Evolutionary conservation across 2,113 vertebrate genomes (phyloP).

Genomic region (Perca flavescens): DNA sequence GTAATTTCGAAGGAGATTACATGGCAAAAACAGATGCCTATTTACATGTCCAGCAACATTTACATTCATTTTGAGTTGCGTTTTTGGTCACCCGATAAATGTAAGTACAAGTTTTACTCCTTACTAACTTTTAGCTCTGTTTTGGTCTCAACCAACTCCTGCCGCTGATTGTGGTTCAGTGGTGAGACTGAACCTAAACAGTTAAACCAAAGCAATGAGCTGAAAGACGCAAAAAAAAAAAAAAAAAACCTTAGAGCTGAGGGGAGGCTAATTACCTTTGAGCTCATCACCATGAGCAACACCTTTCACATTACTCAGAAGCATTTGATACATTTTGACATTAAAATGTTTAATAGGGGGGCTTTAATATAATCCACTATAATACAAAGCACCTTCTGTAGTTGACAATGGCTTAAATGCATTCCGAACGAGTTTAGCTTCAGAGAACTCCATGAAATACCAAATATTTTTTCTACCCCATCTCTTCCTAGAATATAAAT

Average conservation of each 20-base stretch:
- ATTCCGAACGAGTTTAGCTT: not conserved
- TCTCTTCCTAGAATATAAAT: not conserved
- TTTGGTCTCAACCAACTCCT: not conserved
- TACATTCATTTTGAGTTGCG: too few relatives aligned
- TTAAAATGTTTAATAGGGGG: not conserved
- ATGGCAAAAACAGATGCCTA: too few relatives aligned
- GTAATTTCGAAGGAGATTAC: too few relatives aligned
- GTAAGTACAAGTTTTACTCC: too few relatives aligned
- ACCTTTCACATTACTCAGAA: not conserved
- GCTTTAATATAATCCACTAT: not conserved
- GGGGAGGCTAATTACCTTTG: not conserved
- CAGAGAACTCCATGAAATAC: not conserved
- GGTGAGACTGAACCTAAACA: not conserved
- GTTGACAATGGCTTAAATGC: not conserved
- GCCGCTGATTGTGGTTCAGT: not conserved
- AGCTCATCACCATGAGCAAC: not conserved
- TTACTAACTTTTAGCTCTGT: too few relatives aligned
- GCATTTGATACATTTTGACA: not conserved
- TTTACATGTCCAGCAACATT: too few relatives aligned
- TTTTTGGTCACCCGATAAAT: too few relatives aligned
- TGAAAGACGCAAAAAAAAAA: too few relatives aligned
- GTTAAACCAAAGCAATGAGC: not conserved
- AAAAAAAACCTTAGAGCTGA: not conserved
- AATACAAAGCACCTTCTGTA: not conserved
- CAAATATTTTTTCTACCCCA: not conserved